Percentiles rank a stretch among this genome's conserved stretches.
These are phyloP conservation scores for Gymnothorax reevesii DNA, from an alignment of 2,797 vertebrate species.

Conservation along the genomic window DNA sequence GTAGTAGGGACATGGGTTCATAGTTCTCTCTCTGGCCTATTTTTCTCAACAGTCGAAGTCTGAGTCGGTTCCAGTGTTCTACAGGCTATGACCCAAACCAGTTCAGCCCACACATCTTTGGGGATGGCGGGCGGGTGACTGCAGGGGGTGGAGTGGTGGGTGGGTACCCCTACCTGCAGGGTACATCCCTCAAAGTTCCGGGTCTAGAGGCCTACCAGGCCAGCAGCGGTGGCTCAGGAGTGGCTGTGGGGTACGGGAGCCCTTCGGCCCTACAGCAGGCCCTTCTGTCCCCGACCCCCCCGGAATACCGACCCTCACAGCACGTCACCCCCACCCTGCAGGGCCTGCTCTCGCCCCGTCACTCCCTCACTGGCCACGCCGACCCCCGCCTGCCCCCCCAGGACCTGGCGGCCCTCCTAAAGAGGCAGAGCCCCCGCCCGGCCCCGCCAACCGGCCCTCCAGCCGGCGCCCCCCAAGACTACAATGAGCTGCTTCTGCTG, in stretches of 20 bases:
- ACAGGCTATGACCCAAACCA: conserved; percentile 89
- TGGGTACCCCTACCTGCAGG: conserved; percentile 77
- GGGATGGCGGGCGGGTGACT: conserved; percentile 73
- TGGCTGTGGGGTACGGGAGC: conserved; percentile 74
- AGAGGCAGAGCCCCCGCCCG: conserved; percentile 78
- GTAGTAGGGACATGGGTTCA: conserved; percentile 32
- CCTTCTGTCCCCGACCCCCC: conserved; percentile 90
- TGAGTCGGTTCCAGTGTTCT: conserved; percentile 81
- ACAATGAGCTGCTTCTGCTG: conserved; percentile 85
- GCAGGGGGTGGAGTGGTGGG: conserved; percentile 67
- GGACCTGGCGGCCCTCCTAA: conserved; percentile 89
- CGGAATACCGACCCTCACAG: conserved; percentile 87
- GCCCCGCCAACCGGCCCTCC: conserved; percentile 64
- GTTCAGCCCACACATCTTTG: conserved; percentile 88
- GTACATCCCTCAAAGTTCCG: conserved; percentile 84
- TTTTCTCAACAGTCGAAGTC: conserved; percentile 73
- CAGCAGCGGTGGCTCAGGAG: conserved; percentile 46
- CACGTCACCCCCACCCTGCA: conserved; percentile 94
- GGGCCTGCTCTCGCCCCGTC: conserved; percentile 94
- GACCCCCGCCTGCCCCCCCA: conserved; percentile 87
- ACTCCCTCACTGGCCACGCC: conserved; percentile 90
- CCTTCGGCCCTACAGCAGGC: conserved; percentile 94
- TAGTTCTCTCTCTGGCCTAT: conserved; percentile 20
- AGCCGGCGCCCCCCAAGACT: conserved; percentile 75
- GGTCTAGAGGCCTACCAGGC: conserved; percentile 85